Percentiles rank a stretch among this genome's conserved stretches.
Evolutionary conservation across 1,140 invertebrate species (phyloP).

Genomic region (Drosophila fuyamai): DNA sequence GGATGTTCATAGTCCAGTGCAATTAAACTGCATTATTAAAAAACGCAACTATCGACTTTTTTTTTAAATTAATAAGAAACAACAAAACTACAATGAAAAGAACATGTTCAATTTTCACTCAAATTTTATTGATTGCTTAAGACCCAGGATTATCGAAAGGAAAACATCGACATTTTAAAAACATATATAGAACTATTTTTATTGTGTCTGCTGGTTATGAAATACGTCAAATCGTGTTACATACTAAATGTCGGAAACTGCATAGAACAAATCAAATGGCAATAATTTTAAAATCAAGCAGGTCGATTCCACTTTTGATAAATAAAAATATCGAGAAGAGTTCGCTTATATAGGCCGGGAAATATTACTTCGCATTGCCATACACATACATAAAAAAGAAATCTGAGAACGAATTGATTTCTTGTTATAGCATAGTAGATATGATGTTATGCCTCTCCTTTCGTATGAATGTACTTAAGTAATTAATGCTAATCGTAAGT

Average conservation of each 20-base stretch:
- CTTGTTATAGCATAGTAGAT: constrained; percentile 27
- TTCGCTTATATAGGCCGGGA: constrained; percentile 12
- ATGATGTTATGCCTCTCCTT: constrained; percentile 64
- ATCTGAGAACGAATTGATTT: constrained; percentile 38
- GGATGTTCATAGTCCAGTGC: no score
- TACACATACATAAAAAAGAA: constrained; percentile 29
- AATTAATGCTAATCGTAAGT: constrained; percentile 81
- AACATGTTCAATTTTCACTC: constrained; percentile 4
- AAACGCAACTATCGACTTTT: no score
- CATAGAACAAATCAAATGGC: constrained; percentile 47
- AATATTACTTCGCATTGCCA: constrained; percentile 20
- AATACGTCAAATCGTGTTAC: constrained; percentile 59
- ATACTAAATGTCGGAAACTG: constrained; percentile 54
- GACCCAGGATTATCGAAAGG: constrained; percentile 7
- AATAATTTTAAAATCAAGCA: constrained; percentile 49
- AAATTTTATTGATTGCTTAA: constrained; percentile 24
- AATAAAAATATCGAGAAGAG: constrained; percentile 37
- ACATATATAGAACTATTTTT: constrained; percentile 74
- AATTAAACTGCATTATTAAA: no score
- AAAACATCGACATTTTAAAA: constrained; percentile 53
- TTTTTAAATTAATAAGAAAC: neutral
- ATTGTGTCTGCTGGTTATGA: constrained; percentile 76
- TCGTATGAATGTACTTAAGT: constrained; percentile 77
- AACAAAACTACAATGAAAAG: neutral
- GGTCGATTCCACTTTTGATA: constrained; percentile 28